phyloP scores from a whole-genome alignment of 2,797 vertebrate genomes.

The Chiroxiphia lanceolata region DNA sequence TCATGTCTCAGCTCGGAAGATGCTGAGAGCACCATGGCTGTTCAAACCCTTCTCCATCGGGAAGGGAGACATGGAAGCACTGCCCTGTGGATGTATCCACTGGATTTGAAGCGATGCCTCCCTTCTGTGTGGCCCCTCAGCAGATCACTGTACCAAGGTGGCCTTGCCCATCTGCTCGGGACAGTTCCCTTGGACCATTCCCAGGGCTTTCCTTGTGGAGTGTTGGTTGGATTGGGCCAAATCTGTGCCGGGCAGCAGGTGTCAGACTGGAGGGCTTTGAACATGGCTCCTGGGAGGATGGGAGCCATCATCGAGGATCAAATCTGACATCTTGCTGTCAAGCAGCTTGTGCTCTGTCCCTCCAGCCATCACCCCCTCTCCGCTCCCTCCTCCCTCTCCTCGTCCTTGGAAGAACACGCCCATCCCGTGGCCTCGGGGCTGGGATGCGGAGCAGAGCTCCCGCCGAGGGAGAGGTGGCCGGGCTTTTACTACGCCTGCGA shows the following conservation, averaged over 20 bases:
- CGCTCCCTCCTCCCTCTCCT: background rate
- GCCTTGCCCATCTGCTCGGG: background rate
- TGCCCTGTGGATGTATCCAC: background rate
- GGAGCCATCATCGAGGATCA: background rate
- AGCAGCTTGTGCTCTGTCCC: background rate
- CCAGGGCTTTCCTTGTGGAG: background rate
- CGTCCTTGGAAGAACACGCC: background rate
- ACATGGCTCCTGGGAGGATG: accelerated
- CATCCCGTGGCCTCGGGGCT: background rate
- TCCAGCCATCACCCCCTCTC: background rate
- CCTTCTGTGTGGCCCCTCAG: background rate
- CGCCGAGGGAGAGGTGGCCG: too few relatives aligned
- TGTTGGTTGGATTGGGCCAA: background rate
- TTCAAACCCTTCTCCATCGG: accelerated
- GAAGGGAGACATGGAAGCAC: accelerated
- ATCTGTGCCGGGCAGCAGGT: background rate
- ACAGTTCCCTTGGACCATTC: background rate
- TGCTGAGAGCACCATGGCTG: accelerated
- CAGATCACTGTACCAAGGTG: background rate
- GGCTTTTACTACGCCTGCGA: background rate
- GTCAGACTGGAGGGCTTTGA: background rate
- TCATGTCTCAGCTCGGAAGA: background rate
- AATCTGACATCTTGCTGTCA: background rate
- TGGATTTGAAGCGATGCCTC: background rate
- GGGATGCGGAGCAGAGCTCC: background rate